These are phyloP conservation scores for Drosophila nigricruria DNA, from an alignment of 2,888 invertebrate species.

Conservation along the genomic window DNA sequence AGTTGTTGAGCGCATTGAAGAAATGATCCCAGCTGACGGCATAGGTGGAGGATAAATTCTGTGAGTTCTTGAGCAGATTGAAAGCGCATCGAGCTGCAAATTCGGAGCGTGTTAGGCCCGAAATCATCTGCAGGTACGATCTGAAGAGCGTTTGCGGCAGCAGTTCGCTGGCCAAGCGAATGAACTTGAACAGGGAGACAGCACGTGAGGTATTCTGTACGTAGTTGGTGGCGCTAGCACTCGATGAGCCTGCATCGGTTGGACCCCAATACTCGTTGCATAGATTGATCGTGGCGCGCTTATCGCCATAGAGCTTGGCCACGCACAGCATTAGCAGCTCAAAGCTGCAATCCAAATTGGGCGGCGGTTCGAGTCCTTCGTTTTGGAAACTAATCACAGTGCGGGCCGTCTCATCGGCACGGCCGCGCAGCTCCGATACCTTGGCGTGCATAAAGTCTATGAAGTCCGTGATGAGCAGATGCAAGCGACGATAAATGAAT, in stretches of 20 bases:
- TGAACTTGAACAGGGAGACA: slow-evolving; percentile 95
- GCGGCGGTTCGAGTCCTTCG: slow-evolving; percentile 92
- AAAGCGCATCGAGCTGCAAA: slow-evolving; percentile 93
- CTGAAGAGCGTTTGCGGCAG: slow-evolving; percentile 93
- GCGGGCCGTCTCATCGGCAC: slow-evolving; percentile 95
- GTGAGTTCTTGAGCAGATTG: slow-evolving; percentile 89
- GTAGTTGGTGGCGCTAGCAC: slow-evolving; percentile 2
- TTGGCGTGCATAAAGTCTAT: slow-evolving; percentile 97
- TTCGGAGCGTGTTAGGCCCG: slow-evolving; percentile 91
- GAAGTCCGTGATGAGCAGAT: slow-evolving; percentile 95
- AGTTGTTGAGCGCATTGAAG: slow-evolving; percentile 91
- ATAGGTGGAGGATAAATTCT: slow-evolving; percentile 86
- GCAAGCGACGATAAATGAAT: slow-evolving; percentile 93
- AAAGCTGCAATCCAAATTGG: slow-evolving; percentile 91
- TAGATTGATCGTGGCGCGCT: slow-evolving; percentile 89
- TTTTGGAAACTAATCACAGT: slow-evolving; percentile 90
- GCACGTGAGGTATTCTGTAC: slow-evolving; percentile 87
- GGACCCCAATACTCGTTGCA: slow-evolving; percentile 93
- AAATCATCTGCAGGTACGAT: slow-evolving; percentile 94
- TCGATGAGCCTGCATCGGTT: slow-evolving; percentile 61
- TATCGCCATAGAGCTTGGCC: slow-evolving; percentile 91
- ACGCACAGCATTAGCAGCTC: slow-evolving; percentile 93
- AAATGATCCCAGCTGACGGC: slow-evolving; percentile 94
- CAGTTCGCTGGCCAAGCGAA: slow-evolving; percentile 94
- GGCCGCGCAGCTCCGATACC: slow-evolving; percentile 91